Evolutionary conservation across 2,888 invertebrate species (phyloP).

Genomic region (Spilosoma lubricipeda): DNA sequence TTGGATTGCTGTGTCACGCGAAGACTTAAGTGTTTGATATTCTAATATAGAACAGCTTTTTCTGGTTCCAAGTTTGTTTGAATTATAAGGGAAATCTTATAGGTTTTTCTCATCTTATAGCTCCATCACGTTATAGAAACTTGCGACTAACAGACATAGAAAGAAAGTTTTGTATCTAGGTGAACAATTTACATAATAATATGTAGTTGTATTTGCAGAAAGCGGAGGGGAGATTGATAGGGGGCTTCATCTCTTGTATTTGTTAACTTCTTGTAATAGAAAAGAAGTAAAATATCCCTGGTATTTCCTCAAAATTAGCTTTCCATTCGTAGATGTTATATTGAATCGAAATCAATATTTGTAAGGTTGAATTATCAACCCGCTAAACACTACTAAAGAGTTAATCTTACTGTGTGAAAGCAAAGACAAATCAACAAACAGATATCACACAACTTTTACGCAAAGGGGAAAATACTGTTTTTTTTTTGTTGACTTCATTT

Average conservation of each 20-base stretch:
- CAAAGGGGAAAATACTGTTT: too few species aligned
- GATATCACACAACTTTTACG: conserved; percentile 8
- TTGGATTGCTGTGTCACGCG: conserved; percentile 17
- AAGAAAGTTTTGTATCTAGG: background rate
- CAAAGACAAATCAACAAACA: background rate
- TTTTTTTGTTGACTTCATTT: too few species aligned
- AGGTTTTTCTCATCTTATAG: background rate
- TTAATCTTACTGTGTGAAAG: conserved; percentile 1
- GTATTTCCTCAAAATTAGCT: too few species aligned
- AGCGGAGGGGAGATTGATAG: background rate
- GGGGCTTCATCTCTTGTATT: background rate
- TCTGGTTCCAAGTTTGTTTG: conserved; percentile 9
- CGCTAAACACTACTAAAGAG: background rate
- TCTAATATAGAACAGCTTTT: conserved; percentile 16
- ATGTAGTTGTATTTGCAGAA: background rate
- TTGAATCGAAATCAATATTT: background rate
- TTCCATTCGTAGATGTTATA: background rate
- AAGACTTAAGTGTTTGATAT: conserved; percentile 26
- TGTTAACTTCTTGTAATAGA: background rate
- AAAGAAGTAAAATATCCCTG: too few species aligned
- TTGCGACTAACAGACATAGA: background rate
- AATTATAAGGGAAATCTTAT: background rate
- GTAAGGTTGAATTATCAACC: background rate
- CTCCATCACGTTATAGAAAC: background rate
- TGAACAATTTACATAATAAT: too few species aligned